Percentiles rank a stretch among this genome's conserved stretches.
Conservation (phyloP, 2,797 vertebrate genomes). For the Pipistrellus pygmaeus region DNA sequence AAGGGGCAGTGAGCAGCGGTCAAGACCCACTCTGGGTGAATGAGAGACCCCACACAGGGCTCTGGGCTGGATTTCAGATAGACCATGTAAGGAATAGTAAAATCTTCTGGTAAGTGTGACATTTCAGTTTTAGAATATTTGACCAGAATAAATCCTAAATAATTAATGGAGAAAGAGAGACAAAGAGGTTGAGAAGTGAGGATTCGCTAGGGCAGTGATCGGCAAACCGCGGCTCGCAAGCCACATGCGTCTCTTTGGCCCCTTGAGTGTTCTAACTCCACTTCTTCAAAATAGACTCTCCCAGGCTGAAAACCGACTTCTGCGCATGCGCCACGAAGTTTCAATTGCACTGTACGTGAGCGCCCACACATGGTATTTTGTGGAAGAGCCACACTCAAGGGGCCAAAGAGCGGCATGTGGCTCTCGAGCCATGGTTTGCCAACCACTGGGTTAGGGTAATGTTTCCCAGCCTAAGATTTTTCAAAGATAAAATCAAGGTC, state of each 20-base stretch:
- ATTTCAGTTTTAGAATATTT: accelerated
- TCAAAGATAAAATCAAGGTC: not conserved
- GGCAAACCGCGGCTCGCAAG: no score
- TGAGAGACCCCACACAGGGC: constrained; percentile 74
- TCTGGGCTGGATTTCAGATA: constrained; percentile 71
- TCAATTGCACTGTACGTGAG: no score
- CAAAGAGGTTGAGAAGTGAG: not conserved
- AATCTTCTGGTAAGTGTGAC: not conserved
- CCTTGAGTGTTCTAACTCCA: no score
- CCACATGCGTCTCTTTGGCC: no score
- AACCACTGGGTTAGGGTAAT: no score
- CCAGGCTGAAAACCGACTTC: no score
- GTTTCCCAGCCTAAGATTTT: not conserved
- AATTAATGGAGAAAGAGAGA: not conserved
- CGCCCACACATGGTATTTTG: no score
- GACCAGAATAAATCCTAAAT: not conserved
- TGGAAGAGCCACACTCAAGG: no score
- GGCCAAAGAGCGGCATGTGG: no score
- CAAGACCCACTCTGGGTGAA: constrained; percentile 71
- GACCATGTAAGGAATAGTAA: constrained; percentile 73
- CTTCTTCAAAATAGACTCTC: no score
- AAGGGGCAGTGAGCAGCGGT: constrained; percentile 73
- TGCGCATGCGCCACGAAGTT: no score
- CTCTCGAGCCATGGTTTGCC: no score
- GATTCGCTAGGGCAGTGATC: not conserved